Conservation (phyloP, 2,113 vertebrate genomes). For the Melospiza melodia region DNA sequence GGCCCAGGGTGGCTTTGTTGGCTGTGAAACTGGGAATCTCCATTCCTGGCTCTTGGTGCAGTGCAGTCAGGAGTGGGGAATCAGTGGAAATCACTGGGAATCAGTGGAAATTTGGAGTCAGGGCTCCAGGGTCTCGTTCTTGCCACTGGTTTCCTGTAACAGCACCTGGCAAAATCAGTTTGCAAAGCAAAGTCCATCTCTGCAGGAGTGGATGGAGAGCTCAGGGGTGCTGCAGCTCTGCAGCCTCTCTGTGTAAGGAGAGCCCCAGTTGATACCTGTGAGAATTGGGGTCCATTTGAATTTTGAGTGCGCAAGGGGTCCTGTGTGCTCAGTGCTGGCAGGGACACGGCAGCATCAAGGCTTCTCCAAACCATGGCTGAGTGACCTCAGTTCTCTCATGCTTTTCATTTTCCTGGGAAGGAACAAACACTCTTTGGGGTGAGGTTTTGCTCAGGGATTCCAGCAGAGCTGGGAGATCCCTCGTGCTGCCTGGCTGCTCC, state of each 20-base stretch:
- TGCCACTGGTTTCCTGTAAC: background rate
- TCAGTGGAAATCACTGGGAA: background rate
- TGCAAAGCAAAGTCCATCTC: background rate
- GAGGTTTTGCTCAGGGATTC: background rate
- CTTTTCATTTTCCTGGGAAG: background rate
- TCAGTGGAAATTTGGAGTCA: background rate
- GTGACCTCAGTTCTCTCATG: background rate
- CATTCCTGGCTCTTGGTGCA: background rate
- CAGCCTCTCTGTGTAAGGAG: background rate
- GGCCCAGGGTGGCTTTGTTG: background rate
- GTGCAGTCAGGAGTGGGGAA: background rate
- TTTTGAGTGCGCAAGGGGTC: background rate
- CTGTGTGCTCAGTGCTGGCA: background rate
- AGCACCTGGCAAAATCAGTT: background rate
- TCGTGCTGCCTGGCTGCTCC: rapidly evolving
- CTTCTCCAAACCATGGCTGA: background rate
- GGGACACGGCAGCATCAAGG: background rate
- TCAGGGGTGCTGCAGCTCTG: background rate
- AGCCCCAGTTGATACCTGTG: background rate
- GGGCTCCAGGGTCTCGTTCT: background rate
- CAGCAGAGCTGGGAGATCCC: background rate
- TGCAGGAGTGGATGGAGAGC: background rate
- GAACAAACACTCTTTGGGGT: rapidly evolving
- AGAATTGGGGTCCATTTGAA: background rate
- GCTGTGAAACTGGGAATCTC: background rate